Evolutionary conservation across 2,113 vertebrate species (phyloP).

Genomic region (Acinonyx jubatus): DNA sequence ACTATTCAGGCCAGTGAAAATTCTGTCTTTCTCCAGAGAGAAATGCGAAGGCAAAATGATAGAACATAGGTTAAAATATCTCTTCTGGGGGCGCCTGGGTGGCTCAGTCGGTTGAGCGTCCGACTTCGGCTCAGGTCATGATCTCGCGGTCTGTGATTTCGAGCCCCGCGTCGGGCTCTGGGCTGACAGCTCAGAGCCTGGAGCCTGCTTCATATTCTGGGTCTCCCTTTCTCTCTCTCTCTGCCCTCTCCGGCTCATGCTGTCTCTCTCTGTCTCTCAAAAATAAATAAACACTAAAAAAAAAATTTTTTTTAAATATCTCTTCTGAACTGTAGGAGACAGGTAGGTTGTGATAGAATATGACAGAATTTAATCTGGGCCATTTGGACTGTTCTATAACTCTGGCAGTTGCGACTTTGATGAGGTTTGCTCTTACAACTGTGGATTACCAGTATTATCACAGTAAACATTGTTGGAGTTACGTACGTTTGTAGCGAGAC

Average conservation of each 20-base stretch:
- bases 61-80: background rate
- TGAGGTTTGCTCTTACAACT: conserved; percentile 19
- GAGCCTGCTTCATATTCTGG: too few relatives aligned
- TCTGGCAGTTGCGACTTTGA: background rate
- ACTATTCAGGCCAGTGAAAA: background rate
- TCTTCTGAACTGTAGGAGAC: background rate
- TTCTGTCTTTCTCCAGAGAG: background rate
- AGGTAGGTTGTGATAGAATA: background rate
- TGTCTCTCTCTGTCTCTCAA: too few relatives aligned
- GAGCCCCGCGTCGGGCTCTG: too few relatives aligned
- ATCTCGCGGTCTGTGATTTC: too few relatives aligned
- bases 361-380: background rate
- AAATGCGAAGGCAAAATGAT: background rate
- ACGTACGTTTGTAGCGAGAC: background rate
- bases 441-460: background rate
- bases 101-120: too few relatives aligned
- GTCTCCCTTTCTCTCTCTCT: too few relatives aligned
- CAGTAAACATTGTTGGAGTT: background rate
- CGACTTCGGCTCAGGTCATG: too few relatives aligned
- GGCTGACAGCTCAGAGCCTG: too few relatives aligned
- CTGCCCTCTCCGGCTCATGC: too few relatives aligned
- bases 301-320: background rate
- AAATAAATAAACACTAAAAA: too few relatives aligned
- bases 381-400: background rate
- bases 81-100: background rate